These are phyloP conservation scores for Morone chrysops DNA, from an alignment of 2,113 vertebrate species.

Conservation along the genomic window DNA sequence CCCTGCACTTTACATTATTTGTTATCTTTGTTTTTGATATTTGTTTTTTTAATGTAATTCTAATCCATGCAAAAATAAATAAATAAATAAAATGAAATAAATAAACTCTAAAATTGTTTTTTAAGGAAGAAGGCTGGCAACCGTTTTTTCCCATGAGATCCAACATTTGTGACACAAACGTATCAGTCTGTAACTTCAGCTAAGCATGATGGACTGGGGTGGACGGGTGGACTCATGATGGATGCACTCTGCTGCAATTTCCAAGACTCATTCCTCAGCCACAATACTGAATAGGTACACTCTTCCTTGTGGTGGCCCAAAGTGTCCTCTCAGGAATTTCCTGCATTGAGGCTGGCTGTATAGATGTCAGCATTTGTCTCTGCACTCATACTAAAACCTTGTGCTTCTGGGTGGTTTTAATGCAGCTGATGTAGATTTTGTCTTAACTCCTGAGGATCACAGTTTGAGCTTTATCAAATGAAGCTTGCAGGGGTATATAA, in stretches of 20 bases:
- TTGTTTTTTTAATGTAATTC: no score
- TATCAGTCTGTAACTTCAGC: conserved; percentile 16
- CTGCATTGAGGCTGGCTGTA: not conserved
- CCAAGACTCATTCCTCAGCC: not conserved
- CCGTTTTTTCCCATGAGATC: not conserved
- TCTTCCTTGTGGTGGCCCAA: not conserved
- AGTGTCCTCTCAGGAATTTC: not conserved
- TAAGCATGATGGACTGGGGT: conserved; percentile 29
- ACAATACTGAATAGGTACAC: not conserved
- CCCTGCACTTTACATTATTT: no score
- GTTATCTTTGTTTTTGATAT: no score
- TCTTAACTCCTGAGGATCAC: not conserved
- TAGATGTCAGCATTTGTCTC: not conserved
- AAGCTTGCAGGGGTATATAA: not conserved
- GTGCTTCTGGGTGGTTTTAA: not conserved
- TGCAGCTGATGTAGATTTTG: not conserved
- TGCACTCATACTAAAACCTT: not conserved
- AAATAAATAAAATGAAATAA: no score
- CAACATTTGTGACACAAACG: conserved; percentile 1
- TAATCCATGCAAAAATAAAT: no score
- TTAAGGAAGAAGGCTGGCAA: not conserved
- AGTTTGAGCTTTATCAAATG: not conserved
- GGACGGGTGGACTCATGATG: conserved; percentile 23
- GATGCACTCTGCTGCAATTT: conserved; percentile 8
- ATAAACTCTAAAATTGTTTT: not conserved